phyloP scores from a whole-genome alignment of 2,888 invertebrate species.

The Drosophila aldrichi region DNA sequence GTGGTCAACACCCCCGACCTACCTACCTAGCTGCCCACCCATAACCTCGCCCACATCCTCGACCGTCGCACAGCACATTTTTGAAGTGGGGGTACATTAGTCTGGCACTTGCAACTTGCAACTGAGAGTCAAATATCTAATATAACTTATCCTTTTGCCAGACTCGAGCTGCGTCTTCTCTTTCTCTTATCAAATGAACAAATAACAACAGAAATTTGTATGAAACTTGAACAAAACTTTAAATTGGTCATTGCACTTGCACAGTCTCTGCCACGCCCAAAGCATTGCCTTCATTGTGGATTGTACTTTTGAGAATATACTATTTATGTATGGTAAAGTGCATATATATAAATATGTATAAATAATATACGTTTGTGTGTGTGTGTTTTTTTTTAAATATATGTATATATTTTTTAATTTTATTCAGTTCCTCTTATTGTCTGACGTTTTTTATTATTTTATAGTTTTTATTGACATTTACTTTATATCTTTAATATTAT shows the following conservation, averaged over 20 bases:
- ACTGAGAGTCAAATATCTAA: slow-evolving; percentile 17
- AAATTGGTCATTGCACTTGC: slow-evolving; percentile 8
- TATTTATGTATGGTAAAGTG: background rate
- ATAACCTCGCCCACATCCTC: background rate
- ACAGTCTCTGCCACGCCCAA: slow-evolving; percentile 1
- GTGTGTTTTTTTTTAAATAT: no score
- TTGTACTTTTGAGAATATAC: background rate
- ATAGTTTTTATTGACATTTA: no score
- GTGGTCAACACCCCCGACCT: slow-evolving; percentile 35
- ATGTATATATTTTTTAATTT: no score
- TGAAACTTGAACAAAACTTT: slow-evolving; percentile 7
- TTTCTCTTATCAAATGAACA: slow-evolving; percentile 6
- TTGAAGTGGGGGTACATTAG: slow-evolving; percentile 6
- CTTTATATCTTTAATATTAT: no score
- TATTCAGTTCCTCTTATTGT: no score
- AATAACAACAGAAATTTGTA: slow-evolving; percentile 2
- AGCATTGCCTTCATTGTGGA: background rate
- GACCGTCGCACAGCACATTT: background rate
- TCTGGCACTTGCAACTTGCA: slow-evolving; percentile 14
- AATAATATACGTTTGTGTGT: background rate
- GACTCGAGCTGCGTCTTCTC: background rate
- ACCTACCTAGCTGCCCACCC: background rate
- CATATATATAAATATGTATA: no score
- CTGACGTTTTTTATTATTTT: no score
- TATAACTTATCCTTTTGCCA: slow-evolving; percentile 14